These are phyloP conservation scores for Hypomesus transpacificus DNA, from an alignment of 2,113 vertebrate species.

Conservation along the genomic window DNA sequence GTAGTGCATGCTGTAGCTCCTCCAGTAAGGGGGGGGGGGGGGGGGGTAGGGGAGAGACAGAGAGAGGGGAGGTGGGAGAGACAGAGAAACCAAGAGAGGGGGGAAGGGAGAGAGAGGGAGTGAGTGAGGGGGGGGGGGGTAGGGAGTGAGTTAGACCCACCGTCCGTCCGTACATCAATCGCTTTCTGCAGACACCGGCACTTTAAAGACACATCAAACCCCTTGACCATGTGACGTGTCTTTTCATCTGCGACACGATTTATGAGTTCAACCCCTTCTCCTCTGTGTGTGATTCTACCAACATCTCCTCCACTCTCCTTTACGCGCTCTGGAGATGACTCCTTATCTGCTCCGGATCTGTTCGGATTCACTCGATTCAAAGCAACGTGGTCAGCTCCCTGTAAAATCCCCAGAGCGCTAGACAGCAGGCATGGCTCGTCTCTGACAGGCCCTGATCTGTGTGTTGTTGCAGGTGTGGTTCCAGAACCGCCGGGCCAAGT, in stretches of 20 bases:
- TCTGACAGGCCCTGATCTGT: constrained; percentile 37
- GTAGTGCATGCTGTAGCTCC: too few relatives aligned
- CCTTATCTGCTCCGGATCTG: too few relatives aligned
- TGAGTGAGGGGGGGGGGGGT: neutral
- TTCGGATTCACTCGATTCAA: neutral
- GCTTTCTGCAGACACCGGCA: constrained; percentile 43
- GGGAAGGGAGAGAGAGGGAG: constrained; percentile 4
- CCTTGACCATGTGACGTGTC: constrained; percentile 48
- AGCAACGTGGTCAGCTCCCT: neutral
- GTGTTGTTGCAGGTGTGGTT: constrained; percentile 84
- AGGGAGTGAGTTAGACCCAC: constrained; percentile 53
- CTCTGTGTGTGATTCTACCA: constrained; percentile 20
- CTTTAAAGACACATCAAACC: constrained; percentile 69
- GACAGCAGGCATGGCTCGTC: neutral
- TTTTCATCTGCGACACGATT: constrained; percentile 70
- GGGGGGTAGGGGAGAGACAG: constrained; percentile 63
- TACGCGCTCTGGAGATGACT: too few relatives aligned
- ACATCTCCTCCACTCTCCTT: too few relatives aligned
- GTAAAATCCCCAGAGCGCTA: neutral
- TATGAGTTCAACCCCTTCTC: constrained; percentile 54
- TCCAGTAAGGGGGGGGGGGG: constrained; percentile 36
- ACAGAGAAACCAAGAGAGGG: neutral
- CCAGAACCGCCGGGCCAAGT: constrained; percentile 93
- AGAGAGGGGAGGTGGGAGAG: constrained; percentile 62
- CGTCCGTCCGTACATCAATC: constrained; percentile 63